A percentile compares a stretch with the other conserved stretches of the same genome.
Evolutionary conservation across 1,140 invertebrate genomes (phyloP).

Genomic region (Radopholus similis): DNA sequence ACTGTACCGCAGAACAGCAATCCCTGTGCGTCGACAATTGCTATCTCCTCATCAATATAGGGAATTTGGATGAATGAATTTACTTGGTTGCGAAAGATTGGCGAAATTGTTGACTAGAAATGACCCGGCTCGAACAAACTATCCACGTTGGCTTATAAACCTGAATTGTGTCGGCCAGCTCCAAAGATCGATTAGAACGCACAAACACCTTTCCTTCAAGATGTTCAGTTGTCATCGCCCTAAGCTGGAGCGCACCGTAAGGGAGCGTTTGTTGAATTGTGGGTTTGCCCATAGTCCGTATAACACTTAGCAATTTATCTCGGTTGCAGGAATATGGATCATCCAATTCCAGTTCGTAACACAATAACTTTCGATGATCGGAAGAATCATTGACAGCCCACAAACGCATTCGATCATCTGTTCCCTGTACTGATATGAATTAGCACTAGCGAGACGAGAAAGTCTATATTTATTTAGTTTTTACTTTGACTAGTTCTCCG

Average conservation of each 20-base stretch:
- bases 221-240: neutral
- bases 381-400: conserved; percentile 14
- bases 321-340: conserved; percentile 7
- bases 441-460: neutral
- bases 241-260: conserved; percentile 1
- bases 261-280: neutral
- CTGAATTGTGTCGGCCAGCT: conserved; percentile 1
- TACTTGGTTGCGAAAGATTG: conserved; percentile 2
- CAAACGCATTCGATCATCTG: neutral
- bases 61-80: conserved; percentile 19
- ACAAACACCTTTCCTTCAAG: conserved; percentile 5
- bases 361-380: neutral
- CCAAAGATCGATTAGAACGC: neutral
- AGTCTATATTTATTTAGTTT: neutral
- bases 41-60: conserved; percentile 10
- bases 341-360: conserved; percentile 55
- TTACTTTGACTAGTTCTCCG: conserved; percentile 7
- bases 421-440: neutral
- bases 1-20: conserved; percentile 12
- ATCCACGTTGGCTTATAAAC: neutral
- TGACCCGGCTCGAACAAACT: neutral
- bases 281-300: neutral
- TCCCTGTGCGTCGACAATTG: conserved; percentile 14
- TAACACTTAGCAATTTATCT: neutral
- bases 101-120: neutral